These are phyloP conservation scores for Helicoverpa zea DNA, from an alignment of 1,140 invertebrate genomes.

Conservation along the genomic window DNA sequence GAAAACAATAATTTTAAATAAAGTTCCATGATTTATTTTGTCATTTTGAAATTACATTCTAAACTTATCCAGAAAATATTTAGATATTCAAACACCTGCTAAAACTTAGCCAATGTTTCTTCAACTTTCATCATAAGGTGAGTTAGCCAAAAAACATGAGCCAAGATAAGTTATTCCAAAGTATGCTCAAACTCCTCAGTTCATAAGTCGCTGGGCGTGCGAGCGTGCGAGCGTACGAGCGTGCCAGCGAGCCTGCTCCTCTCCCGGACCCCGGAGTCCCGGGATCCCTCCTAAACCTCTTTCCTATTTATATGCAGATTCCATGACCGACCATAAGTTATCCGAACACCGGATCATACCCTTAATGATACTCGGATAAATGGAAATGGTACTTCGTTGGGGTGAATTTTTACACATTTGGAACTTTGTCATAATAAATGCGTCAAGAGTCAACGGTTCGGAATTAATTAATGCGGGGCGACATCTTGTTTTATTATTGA, in stretches of 20 bases:
- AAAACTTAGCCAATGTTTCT: constrained; percentile 5
- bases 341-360: constrained; percentile 81
- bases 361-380: constrained; percentile 81
- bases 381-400: constrained; percentile 74
- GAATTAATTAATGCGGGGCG: constrained; percentile 80
- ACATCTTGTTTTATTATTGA: constrained; percentile 79
- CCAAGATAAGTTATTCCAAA: constrained; percentile 44
- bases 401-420: constrained; percentile 70
- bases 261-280: constrained; percentile 11
- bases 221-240: constrained; percentile 18
- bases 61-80: background rate
- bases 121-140: constrained; percentile 7
- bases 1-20: too few relatives aligned
- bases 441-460: constrained; percentile 67
- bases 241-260: constrained; percentile 1
- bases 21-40: too few relatives aligned
- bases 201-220: constrained; percentile 32
- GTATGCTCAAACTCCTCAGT: constrained; percentile 32
- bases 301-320: constrained; percentile 86
- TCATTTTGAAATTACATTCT: too few relatives aligned
- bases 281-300: constrained; percentile 74
- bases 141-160: constrained; percentile 19
- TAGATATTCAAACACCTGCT: background rate
- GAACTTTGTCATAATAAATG: constrained; percentile 68
- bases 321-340: constrained; percentile 84